Evolutionary conservation across 2,888 invertebrate species (phyloP).

Genomic region (Myopa testacea): DNA sequence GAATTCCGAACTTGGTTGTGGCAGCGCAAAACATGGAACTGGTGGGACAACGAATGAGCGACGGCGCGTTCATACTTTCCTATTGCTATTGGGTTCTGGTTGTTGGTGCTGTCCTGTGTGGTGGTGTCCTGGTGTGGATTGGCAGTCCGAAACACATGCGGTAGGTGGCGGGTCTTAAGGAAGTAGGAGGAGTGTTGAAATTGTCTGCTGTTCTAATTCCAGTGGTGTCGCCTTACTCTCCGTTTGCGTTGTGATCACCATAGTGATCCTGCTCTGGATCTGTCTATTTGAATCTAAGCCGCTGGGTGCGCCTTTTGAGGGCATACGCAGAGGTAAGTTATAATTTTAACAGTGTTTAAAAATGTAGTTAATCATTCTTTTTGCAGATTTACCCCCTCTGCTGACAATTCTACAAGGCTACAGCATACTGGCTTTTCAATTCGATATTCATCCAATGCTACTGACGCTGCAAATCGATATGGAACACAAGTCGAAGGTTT

Average conservation of each 20-base stretch:
- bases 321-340: constrained; percentile 56
- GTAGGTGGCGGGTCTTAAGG: constrained; percentile 69
- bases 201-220: constrained; percentile 13
- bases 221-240: constrained; percentile 73
- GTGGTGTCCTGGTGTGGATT: constrained; percentile 81
- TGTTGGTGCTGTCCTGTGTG: constrained; percentile 77
- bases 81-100: constrained; percentile 88
- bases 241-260: constrained; percentile 73
- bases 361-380: constrained; percentile 38
- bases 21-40: constrained; percentile 84
- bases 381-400: constrained; percentile 67
- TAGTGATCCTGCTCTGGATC: constrained; percentile 76
- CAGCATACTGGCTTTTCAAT: constrained; percentile 78
- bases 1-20: constrained; percentile 83
- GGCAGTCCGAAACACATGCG: constrained; percentile 94
- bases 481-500: constrained; percentile 80
- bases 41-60: constrained; percentile 79
- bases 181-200: not conserved
- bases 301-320: constrained; percentile 65
- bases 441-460: constrained; percentile 86
- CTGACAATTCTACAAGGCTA: constrained; percentile 74
- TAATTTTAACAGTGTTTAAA: not conserved
- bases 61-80: constrained; percentile 75
- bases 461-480: constrained; percentile 94
- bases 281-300: constrained; percentile 71